These are phyloP conservation scores for Acanthosepion lycidas DNA, from an alignment of 2,888 invertebrate genomes.

Conservation along the genomic window DNA sequence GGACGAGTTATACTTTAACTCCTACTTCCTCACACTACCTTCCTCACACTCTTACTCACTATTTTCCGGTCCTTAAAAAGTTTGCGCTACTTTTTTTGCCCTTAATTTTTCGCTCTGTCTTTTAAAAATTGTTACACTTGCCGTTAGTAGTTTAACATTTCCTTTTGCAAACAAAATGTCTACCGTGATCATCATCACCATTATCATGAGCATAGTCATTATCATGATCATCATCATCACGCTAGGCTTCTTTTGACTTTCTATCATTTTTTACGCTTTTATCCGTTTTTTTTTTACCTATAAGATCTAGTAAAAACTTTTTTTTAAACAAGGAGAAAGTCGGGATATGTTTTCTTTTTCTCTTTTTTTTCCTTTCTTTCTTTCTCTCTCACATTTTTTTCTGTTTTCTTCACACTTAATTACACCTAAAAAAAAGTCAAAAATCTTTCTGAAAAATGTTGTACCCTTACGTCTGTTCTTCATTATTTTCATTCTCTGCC, in stretches of 20 bases:
- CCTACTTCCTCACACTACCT: background rate
- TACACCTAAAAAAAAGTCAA: no score
- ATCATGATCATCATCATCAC: background rate
- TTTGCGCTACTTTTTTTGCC: background rate
- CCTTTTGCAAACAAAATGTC: background rate
- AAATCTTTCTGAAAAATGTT: no score
- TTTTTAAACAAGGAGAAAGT: no score
- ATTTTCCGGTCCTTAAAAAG: background rate
- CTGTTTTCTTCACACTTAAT: no score
- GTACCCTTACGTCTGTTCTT: no score
- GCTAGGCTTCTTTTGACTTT: background rate
- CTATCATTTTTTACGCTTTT: background rate
- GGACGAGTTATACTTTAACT: background rate
- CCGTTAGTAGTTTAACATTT: background rate
- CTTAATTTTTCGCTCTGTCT: background rate
- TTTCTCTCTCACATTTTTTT: background rate
- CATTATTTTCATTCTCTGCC: no score
- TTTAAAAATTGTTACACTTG: background rate
- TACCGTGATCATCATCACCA: background rate
- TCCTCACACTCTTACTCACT: no score
- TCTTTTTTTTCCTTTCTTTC: background rate
- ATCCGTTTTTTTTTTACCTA: conserved; percentile 41
- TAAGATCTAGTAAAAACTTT: conserved; percentile 43
- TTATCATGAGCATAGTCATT: no score
- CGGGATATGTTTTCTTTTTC: background rate